Conservation (phyloP, 2,888 invertebrate genomes). For the Cyaniris semiargus region DNA sequence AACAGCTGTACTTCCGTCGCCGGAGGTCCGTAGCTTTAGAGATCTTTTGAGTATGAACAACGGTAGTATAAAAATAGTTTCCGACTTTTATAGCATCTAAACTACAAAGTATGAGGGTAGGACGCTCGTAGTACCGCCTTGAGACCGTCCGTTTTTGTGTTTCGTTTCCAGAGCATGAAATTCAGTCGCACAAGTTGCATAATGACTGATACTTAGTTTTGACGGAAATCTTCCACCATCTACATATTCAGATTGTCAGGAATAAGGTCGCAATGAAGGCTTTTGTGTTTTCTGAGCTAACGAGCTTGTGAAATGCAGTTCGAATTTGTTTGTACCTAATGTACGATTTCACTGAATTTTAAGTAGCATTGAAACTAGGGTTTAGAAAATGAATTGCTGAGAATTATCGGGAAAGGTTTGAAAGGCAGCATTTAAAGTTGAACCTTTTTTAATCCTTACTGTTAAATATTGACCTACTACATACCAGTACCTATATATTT, state of each 20-base stretch:
- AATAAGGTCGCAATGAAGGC: neutral
- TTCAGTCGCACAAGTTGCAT: neutral
- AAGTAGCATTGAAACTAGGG: neutral
- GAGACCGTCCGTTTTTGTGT: slow-evolving; percentile 1
- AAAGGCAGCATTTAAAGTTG: too few relatives aligned
- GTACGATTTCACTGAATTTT: neutral
- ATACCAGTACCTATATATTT: too few relatives aligned
- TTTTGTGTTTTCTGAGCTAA: neutral
- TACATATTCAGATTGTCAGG: slow-evolving; percentile 5
- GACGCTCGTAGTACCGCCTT: neutral
- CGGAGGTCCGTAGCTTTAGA: slow-evolving; percentile 15
- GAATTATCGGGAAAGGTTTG: too few relatives aligned
- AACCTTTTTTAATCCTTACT: too few relatives aligned
- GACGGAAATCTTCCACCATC: neutral
- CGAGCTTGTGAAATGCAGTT: neutral
- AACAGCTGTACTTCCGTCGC: slow-evolving; percentile 5
- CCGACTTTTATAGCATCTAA: slow-evolving; percentile 14
- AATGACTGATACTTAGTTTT: neutral
- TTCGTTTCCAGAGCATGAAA: slow-evolving; percentile 17
- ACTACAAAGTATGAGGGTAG: slow-evolving; percentile 1
- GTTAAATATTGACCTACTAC: too few relatives aligned
- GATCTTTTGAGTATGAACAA: slow-evolving; percentile 14
- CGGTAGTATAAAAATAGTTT: slow-evolving; percentile 22
- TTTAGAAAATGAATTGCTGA: neutral
- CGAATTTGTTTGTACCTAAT: neutral